Evolutionary conservation across 2,113 vertebrate species (phyloP).

Genomic region (cattle (Bos taurus)): DNA sequence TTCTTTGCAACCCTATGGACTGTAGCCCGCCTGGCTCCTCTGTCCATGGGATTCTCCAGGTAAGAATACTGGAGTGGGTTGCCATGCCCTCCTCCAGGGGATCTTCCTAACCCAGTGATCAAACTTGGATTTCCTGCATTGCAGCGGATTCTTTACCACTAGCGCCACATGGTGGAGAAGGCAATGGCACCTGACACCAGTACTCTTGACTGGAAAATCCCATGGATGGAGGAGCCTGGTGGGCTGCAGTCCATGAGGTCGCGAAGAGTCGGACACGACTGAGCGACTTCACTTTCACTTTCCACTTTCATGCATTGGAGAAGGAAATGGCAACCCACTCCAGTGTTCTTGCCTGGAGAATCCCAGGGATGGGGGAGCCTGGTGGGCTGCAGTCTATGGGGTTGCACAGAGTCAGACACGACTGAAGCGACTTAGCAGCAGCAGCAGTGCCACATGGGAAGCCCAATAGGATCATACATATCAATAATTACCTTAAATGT

Average conservation of each 20-base stretch:
- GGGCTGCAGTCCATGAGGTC: fast-evolving
- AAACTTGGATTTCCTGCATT: neutral
- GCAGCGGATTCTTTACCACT: neutral
- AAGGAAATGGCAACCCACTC: neutral
- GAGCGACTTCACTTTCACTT: neutral
- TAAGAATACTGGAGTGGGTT: neutral
- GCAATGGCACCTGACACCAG: neutral
- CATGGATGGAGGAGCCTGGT: neutral
- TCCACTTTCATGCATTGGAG: neutral
- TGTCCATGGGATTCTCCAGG: neutral
- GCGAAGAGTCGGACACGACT: fast-evolving
- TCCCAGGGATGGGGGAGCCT: fast-evolving
- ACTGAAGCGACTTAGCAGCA: neutral
- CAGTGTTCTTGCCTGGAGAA: neutral
- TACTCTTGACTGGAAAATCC: neutral
- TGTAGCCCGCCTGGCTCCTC: neutral
- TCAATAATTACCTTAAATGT: neutral
- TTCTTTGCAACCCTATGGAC: neutral
- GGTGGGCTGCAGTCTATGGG: fast-evolving
- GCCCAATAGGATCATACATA: neutral
- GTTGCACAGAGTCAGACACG: fast-evolving
- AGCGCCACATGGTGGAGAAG: neutral
- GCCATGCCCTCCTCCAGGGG: neutral
- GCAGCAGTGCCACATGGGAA: neutral
- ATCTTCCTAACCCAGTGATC: neutral